Percentiles rank a stretch among this genome's conserved stretches.
Conservation (phyloP, 2,888 invertebrate genomes). For the Euproctis similis region DNA sequence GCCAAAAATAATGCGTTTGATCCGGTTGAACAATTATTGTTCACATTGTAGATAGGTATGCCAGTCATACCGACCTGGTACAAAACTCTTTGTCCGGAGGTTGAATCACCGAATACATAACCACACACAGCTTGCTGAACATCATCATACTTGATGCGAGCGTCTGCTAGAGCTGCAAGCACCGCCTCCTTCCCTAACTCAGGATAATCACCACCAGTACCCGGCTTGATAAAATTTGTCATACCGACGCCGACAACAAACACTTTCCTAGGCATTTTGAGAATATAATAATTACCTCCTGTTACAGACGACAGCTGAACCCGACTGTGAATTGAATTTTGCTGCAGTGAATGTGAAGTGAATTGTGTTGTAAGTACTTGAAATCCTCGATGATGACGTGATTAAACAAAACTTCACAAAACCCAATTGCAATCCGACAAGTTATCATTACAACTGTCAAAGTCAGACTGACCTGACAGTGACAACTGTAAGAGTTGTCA, state of each 20-base stretch:
- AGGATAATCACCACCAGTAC: constrained; percentile 92
- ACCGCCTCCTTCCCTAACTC: constrained; percentile 96
- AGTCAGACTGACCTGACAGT: no score
- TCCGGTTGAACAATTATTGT: constrained; percentile 99
- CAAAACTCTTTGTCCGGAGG: constrained; percentile 94
- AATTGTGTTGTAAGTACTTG: no score
- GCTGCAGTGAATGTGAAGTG: no score
- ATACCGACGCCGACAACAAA: constrained; percentile 97
- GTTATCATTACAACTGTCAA: no score
- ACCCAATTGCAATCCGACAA: no score
- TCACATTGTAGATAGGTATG: constrained; percentile 97
- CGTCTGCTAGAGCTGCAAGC: constrained; percentile 89
- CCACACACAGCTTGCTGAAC: constrained; percentile 94
- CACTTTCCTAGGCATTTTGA: constrained; percentile 77
- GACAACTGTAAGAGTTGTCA: no score
- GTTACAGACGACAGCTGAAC: constrained; percentile 39
- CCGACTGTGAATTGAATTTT: constrained; percentile 29
- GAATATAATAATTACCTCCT: constrained; percentile 59
- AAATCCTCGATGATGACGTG: no score
- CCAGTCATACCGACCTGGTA: constrained; percentile 97
- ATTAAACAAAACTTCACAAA: no score
- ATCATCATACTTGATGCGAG: constrained; percentile 82
- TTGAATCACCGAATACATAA: constrained; percentile 97
- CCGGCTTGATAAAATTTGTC: constrained; percentile 99
- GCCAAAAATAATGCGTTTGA: constrained; percentile 93